Percentiles rank a stretch among this genome's conserved stretches.
Evolutionary conservation across 2,888 invertebrate species (phyloP).

Genomic region (Drosophila conformis): DNA sequence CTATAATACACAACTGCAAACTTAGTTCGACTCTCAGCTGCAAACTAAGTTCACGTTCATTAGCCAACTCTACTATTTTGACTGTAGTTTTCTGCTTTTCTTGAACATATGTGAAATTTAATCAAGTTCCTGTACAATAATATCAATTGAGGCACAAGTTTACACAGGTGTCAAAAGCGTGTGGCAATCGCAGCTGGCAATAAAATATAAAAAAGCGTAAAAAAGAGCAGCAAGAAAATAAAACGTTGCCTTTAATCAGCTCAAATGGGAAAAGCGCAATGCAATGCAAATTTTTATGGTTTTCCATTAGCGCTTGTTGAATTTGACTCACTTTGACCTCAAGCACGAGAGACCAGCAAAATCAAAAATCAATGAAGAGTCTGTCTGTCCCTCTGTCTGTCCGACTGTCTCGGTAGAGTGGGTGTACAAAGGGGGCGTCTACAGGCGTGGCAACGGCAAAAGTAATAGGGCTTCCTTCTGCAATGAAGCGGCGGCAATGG

Average conservation of each 20-base stretch:
- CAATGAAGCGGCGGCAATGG: slow-evolving; percentile 23
- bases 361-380: slow-evolving; percentile 73
- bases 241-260: slow-evolving; percentile 52
- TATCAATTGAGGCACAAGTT: slow-evolving; percentile 37
- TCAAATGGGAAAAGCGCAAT: slow-evolving; percentile 51
- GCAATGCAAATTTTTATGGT: slow-evolving; percentile 63
- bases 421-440: slow-evolving; percentile 6
- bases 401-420: slow-evolving; percentile 14
- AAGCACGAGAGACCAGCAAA: slow-evolving; percentile 35
- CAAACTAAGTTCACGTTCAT: neutral
- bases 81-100: neutral
- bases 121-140: slow-evolving; percentile 14
- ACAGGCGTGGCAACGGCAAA: slow-evolving; percentile 31
- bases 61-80: neutral
- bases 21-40: neutral
- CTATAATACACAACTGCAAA: neutral
- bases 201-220: slow-evolving; percentile 31
- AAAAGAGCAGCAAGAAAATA: slow-evolving; percentile 3
- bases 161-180: slow-evolving; percentile 58
- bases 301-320: slow-evolving; percentile 54
- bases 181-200: slow-evolving; percentile 51
- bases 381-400: neutral
- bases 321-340: slow-evolving; percentile 68
- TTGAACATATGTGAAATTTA: slow-evolving; percentile 16
- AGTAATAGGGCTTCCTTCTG: slow-evolving; percentile 76